These are phyloP conservation scores for Drosophila mayri DNA, from an alignment of 1,140 invertebrate genomes.

Conservation along the genomic window DNA sequence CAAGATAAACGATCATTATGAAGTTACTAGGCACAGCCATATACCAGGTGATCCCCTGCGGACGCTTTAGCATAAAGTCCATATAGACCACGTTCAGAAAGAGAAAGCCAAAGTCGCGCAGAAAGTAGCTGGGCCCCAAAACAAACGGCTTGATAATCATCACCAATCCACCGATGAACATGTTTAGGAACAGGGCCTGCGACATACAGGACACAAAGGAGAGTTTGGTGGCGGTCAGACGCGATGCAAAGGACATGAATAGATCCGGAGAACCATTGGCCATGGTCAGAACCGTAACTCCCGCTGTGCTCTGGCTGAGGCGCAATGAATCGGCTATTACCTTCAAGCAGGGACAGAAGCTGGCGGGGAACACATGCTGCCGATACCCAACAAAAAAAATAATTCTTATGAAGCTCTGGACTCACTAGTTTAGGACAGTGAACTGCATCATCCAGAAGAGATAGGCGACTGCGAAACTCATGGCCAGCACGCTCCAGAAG, in stretches of 20 bases:
- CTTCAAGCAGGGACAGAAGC: constrained; percentile 89
- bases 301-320: constrained; percentile 91
- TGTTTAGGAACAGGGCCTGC: constrained; percentile 22
- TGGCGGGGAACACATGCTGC: constrained; percentile 45
- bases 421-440: constrained; percentile 35
- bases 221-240: not conserved
- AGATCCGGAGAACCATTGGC: constrained; percentile 93
- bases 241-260: constrained; percentile 86
- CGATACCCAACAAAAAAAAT: not conserved
- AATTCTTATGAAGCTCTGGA: not conserved
- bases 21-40: not conserved
- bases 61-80: constrained; percentile 28
- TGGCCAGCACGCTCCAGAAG: constrained; percentile 19
- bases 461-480: not conserved
- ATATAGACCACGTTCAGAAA: constrained; percentile 26
- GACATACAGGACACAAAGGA: constrained; percentile 12
- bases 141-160: constrained; percentile 25
- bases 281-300: constrained; percentile 91
- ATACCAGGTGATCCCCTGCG: not conserved
- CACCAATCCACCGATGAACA: constrained; percentile 24
- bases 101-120: constrained; percentile 37
- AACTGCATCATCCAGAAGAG: constrained; percentile 46
- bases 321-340: constrained; percentile 88
- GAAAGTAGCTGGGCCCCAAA: constrained; percentile 5
- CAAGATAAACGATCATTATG: constrained; percentile 19